Evolutionary conservation across 2,113 vertebrate genomes (phyloP).

Genomic region (Semicossyphus pulcher): DNA sequence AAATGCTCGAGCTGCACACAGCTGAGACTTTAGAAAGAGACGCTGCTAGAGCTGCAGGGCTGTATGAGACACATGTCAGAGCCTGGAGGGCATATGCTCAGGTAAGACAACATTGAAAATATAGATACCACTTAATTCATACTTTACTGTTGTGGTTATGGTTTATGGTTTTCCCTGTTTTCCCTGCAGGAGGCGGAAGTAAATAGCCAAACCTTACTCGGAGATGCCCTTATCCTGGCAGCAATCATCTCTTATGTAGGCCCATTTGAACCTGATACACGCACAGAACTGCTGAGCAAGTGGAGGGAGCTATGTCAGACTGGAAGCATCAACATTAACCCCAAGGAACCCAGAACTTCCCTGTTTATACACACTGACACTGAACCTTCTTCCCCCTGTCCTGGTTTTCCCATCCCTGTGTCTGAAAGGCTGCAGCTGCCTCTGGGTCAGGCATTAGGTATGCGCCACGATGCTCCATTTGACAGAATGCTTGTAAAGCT

Average conservation of each 20-base stretch:
- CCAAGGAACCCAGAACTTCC: constrained; percentile 73
- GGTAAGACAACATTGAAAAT: too few species aligned
- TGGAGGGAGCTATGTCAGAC: constrained; percentile 83
- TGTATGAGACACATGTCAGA: constrained; percentile 23
- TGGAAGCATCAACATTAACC: constrained; percentile 69
- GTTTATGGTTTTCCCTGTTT: background rate
- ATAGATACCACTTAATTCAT: too few species aligned
- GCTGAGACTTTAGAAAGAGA: constrained; percentile 60
- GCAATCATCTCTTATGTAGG: constrained; percentile 85
- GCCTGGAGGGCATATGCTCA: constrained; percentile 64
- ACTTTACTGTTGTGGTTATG: too few species aligned
- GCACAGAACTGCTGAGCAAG: constrained; percentile 82
- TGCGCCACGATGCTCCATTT: constrained; percentile 36
- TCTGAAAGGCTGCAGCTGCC: constrained; percentile 64
- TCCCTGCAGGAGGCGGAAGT: constrained; percentile 73
- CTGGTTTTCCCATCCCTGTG: constrained; percentile 66
- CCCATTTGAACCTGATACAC: constrained; percentile 78
- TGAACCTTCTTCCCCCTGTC: background rate
- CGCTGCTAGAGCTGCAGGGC: constrained; percentile 8
- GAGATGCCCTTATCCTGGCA: constrained; percentile 85
- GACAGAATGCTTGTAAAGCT: constrained; percentile 72
- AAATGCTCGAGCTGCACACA: constrained; percentile 32
- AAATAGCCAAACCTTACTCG: constrained; percentile 52
- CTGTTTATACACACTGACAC: constrained; percentile 29
- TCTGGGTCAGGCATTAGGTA: constrained; percentile 72